phyloP scores from a whole-genome alignment of 2,113 vertebrate genomes.

The Xiphias gladius region DNA sequence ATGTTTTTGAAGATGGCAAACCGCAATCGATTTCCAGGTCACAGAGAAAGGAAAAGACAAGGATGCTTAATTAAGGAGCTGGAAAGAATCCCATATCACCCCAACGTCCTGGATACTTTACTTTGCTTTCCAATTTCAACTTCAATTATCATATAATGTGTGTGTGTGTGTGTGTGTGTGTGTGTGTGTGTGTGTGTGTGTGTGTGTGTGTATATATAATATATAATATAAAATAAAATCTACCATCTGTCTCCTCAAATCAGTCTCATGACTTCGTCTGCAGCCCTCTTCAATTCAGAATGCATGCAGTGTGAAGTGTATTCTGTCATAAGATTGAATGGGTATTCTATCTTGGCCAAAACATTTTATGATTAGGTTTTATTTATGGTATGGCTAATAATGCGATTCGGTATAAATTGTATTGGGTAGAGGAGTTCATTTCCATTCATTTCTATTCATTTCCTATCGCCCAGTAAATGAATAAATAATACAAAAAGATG shows the following conservation, averaged over 20 bases:
- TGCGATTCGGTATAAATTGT: neutral
- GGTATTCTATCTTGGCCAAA: neutral
- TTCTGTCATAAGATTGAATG: neutral
- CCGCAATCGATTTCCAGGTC: conserved; percentile 34
- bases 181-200: too few relatives aligned
- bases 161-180: too few relatives aligned
- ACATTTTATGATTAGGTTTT: neutral
- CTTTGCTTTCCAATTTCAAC: too few relatives aligned
- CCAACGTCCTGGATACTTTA: neutral
- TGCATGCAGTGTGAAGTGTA: neutral
- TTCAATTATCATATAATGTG: too few relatives aligned
- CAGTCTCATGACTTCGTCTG: conserved; percentile 9
- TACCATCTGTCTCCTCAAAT: conserved; percentile 17
- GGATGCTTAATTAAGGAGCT: conserved; percentile 27
- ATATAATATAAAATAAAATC: too few relatives aligned
- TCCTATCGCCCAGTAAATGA: neutral
- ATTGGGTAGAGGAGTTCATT: neutral
- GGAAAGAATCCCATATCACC: conserved; percentile 13
- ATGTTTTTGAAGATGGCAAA: neutral
- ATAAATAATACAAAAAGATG: neutral
- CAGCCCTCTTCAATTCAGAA: conserved; percentile 1
- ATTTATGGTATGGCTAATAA: neutral
- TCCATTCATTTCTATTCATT: neutral
- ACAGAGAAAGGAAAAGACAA: conserved; percentile 15
- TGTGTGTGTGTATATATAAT: neutral